Evolutionary conservation across 2,888 invertebrate species (phyloP), one percentile per base, ranked within the genome.

Genomic region (Seira sanloemensis): DNA sequence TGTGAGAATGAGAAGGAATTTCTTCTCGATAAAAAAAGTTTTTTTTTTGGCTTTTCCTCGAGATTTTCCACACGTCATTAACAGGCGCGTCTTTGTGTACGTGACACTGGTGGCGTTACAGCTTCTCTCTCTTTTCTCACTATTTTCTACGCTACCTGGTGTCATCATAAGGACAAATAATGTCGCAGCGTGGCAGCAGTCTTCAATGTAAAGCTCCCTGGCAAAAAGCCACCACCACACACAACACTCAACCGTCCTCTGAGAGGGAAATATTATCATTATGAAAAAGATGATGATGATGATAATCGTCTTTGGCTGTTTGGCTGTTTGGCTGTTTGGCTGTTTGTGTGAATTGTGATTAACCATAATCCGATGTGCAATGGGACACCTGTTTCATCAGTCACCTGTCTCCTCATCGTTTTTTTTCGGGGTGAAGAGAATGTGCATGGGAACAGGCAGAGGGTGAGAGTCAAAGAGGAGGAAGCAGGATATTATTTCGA

Each of bases 151-250:
- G 26, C 26, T 68, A 68, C 26, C 27, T 68, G 1, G 68, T 27
- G 58, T 58, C 58, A 58, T 58, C 58, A 58, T 58, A 7, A 58
- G 58, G 58, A 27, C 68, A 68, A 68, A 68, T 68, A 68, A 68
- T 27, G 27, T 25, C 68, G n/a, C 68, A 68, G 68, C 68, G 27
- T 25, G 68, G 26, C 27, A 68, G 7, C 67, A 5, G 5, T 37
- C 37, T 12, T 37, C n/a, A n/a, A n/a, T n/a, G n/a, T n/a, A 37
- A 37, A 37, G 37, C 37, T 12, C 37, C 5, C 37, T 37, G 37
- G 7, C 37, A 37, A 12, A 37, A 12, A 9, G 37, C 37, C 37
- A 37, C 37, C 12, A 12, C 37, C 37, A 37, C 37, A n/a, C 37
- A 37, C 37, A 37, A 37, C 37, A 37, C 5, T n/a, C n/a, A n/a